Evolutionary conservation across 2,113 vertebrate species (phyloP), one percentile per base, ranked within the genome.

Genomic region (Leucoraja erinaceus): DNA sequence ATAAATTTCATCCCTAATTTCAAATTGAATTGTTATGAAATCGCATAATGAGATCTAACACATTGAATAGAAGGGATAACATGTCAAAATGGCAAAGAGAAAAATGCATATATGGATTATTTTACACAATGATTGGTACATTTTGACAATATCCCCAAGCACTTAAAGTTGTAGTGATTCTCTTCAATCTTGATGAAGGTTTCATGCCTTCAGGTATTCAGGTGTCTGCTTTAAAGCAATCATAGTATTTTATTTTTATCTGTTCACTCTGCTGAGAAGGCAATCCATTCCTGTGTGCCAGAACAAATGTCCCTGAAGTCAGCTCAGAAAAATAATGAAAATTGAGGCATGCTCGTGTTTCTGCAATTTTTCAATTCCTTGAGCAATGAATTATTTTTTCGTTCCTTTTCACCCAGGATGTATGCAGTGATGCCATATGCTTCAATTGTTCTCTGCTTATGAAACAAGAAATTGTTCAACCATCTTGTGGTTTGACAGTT

Each of bases 311-410:
- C 88, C 63, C 63, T 47, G 20, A 47, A 70, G 66, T 91, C 59
- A 88, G 33, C 33, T 72, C 7, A 33, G 20, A 91, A 14, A 47
- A 72, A 91, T n/a, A 91, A 72, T 70, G 66, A 47, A 70, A 38
- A 70, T 70, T 28, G 66, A 91, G 63, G 22, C 10, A n/a, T 63
- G 83, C 28, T 63, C n/a, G 56, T 59, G 56, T 86, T 59, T n/a
- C 56, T 86, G 56, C 11, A 14, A 63, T 88, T 88, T 88, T 66
- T 63, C 59, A 31, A 31, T 88, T 88, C 59, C 83, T 63, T 7
- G 59, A 88, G 59, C 83, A 88, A 31, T n/a, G 61, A 88, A 88
- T 88, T 18, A 88, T 88, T 66, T 63, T 54, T 88, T 54, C 12
- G 31, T 63, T 59, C 56, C 12, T 5, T 86, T 63, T 31, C 12